Evolutionary conservation across 2,797 vertebrate genomes (phyloP).

Genomic region (Lithobates pipiens): DNA sequence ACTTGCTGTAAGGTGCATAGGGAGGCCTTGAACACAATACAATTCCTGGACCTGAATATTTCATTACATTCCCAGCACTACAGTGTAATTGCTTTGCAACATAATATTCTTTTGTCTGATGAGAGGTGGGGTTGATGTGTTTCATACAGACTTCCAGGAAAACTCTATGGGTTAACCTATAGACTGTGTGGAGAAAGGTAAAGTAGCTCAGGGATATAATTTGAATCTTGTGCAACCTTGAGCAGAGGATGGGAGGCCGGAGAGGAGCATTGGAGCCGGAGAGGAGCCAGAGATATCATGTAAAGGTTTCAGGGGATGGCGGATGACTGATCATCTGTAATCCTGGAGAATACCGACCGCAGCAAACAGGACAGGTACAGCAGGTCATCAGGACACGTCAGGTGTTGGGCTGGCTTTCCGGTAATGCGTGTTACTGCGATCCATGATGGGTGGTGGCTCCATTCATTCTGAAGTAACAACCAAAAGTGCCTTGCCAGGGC

Average conservation of each 20-base stretch:
- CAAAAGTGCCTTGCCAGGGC: too few species aligned
- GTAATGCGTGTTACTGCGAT: too few species aligned
- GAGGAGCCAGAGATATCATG: too few species aligned
- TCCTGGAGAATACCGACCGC: too few species aligned
- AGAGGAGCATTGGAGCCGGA: neutral
- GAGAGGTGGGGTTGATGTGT: conserved; percentile 8
- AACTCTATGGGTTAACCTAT: conserved; percentile 36
- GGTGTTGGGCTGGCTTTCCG: too few species aligned
- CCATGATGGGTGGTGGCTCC: too few species aligned
- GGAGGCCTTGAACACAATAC: neutral
- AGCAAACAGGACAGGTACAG: too few species aligned
- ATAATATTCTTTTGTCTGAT: conserved; percentile 38
- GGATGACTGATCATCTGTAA: too few species aligned
- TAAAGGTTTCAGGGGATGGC: too few species aligned
- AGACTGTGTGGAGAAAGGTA: conserved; percentile 42
- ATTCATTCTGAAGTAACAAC: too few species aligned
- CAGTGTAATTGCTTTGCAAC: conserved; percentile 50
- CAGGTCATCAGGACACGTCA: too few species aligned
- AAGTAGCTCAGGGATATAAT: conserved; percentile 24
- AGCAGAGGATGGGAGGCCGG: neutral
- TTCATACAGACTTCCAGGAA: conserved; percentile 12
- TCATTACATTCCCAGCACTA: conserved; percentile 39
- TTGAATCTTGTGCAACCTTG: conserved; percentile 1
- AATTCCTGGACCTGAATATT: conserved; percentile 52
- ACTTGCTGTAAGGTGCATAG: neutral